A percentile compares a stretch with the other conserved stretches of the same genome.
phyloP scores from a whole-genome alignment of 2,888 invertebrate species.

The Coenonympha glycerion region DNA sequence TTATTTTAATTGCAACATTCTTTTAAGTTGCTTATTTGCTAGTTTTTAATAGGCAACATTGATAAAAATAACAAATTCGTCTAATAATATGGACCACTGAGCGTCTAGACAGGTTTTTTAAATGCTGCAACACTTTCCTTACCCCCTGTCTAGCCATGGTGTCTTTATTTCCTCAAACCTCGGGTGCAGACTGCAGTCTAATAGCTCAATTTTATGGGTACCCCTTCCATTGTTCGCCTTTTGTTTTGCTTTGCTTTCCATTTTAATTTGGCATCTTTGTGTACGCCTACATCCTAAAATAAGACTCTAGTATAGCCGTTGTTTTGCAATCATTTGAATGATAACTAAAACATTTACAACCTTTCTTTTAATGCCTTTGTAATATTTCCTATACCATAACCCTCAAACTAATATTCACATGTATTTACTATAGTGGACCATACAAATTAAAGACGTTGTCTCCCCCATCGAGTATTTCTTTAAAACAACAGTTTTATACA shows the following conservation, averaged over 20 bases:
- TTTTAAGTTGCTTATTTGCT: background rate
- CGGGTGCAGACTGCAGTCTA: background rate
- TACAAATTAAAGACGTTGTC: no score
- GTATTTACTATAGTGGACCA: no score
- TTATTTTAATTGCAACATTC: background rate
- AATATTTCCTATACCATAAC: no score
- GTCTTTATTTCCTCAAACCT: conserved; percentile 3
- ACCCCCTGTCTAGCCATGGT: background rate
- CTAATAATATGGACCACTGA: background rate
- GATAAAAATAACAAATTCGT: conserved; percentile 1
- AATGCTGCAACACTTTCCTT: conserved; percentile 4
- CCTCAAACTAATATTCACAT: no score
- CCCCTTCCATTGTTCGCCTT: background rate
- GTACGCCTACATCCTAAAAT: background rate
- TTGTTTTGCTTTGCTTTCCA: background rate
- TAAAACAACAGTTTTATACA: background rate
- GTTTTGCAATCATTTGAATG: no score
- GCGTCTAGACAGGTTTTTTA: conserved; percentile 8
- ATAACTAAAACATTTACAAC: no score
- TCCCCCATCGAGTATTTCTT: background rate
- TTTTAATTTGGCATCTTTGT: background rate
- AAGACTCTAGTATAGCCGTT: no score
- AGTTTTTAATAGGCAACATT: background rate
- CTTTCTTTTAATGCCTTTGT: no score
- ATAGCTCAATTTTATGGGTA: background rate